A percentile compares a stretch with the other conserved stretches of the same genome.
These are phyloP conservation scores for Drosophila navojoa DNA, from an alignment of 1,140 invertebrate genomes.

Conservation along the genomic window DNA sequence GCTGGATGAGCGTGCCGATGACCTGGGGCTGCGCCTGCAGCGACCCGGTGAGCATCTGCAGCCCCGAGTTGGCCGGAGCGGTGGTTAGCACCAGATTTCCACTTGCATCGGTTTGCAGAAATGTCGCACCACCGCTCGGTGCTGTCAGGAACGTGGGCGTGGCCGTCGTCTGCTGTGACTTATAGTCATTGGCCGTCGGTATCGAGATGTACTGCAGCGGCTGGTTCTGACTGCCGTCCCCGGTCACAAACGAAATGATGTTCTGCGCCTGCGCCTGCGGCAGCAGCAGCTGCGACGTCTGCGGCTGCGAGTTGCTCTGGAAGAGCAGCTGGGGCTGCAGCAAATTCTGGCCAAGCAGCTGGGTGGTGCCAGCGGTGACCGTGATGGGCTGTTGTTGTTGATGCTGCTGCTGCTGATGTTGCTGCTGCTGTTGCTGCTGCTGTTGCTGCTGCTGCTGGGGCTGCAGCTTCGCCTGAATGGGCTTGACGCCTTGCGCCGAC, in stretches of 20 bases:
- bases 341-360: constrained; percentile 73
- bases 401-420: constrained; percentile 45
- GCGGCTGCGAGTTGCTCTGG: constrained; percentile 61
- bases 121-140: constrained; percentile 55
- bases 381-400: constrained; percentile 52
- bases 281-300: constrained; percentile 64
- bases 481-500: constrained; percentile 64
- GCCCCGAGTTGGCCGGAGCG: constrained; percentile 52
- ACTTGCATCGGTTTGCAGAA: constrained; percentile 78
- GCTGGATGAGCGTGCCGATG: constrained; percentile 41
- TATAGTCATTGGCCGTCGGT: constrained; percentile 70
- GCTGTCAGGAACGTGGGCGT: constrained; percentile 70
- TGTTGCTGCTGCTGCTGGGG: constrained; percentile 49
- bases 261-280: constrained; percentile 75
- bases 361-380: constrained; percentile 36
- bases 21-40: constrained; percentile 85
- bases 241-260: constrained; percentile 78
- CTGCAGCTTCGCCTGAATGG: constrained; percentile 71
- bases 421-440: constrained; percentile 50
- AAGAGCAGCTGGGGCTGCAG: constrained; percentile 72
- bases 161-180: constrained; percentile 63
- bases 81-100: constrained; percentile 77
- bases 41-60: constrained; percentile 84
- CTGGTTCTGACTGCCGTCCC: constrained; percentile 68
- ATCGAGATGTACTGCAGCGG: constrained; percentile 78